A percentile compares a stretch with the other conserved stretches of the same genome.
Conservation (phyloP, 2,113 vertebrate species). For the Mionectes macconnelli region DNA sequence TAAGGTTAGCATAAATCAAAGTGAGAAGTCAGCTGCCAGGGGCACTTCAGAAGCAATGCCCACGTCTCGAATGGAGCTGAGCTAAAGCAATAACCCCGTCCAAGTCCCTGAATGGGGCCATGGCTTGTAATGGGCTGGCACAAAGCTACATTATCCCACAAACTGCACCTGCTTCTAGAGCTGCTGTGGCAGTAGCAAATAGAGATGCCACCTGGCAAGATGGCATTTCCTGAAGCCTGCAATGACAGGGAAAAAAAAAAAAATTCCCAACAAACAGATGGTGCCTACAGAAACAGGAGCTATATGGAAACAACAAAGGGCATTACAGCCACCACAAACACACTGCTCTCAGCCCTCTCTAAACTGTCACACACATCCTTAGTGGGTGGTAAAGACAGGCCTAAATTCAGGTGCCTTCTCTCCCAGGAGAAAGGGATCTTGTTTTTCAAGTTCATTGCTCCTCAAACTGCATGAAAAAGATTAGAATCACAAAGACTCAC, state of each 20-base stretch:
- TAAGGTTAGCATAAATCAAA: constrained; percentile 62
- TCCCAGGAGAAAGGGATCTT: constrained; percentile 41
- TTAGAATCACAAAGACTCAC: constrained; percentile 66
- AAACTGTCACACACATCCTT: constrained; percentile 50
- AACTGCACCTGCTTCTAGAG: constrained; percentile 62
- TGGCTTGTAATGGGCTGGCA: constrained; percentile 46
- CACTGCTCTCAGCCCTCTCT: not conserved
- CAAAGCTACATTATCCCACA: constrained; percentile 63
- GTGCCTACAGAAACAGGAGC: constrained; percentile 43
- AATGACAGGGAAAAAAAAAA: not conserved
- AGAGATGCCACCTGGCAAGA: constrained; percentile 67
- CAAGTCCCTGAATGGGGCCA: constrained; percentile 56
- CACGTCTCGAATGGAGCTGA: not conserved
- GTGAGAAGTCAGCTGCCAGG: constrained; percentile 63
- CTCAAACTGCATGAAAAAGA: constrained; percentile 55
- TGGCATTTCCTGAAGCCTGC: constrained; percentile 62
- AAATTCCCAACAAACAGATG: constrained; percentile 55
- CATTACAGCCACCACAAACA: not conserved
- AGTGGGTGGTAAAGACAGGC: constrained; percentile 58
- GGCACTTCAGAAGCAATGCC: constrained; percentile 47
- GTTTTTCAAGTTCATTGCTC: constrained; percentile 58
- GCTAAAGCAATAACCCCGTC: constrained; percentile 44
- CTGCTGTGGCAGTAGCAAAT: constrained; percentile 25
- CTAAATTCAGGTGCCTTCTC: constrained; percentile 64
- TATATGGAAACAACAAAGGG: constrained; percentile 39